phyloP scores from a whole-genome alignment of 2,797 vertebrate species.

The Holocentrus rufus region DNA sequence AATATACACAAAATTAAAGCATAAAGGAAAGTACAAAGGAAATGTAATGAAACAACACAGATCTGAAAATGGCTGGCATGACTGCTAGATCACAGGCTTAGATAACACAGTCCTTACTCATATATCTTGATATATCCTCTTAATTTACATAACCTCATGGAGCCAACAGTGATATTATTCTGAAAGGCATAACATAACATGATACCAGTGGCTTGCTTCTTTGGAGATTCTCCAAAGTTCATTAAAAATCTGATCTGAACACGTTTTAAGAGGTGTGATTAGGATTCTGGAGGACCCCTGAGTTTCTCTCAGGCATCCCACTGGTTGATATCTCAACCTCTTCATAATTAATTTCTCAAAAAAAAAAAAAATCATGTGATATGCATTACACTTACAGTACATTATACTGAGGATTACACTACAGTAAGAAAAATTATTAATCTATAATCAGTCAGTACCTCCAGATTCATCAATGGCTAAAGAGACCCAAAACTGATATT shows the following conservation, averaged over 20 bases:
- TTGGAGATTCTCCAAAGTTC: conserved; percentile 65
- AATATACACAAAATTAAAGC: too few species aligned
- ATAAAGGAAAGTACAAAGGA: not conserved
- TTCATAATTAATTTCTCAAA: conserved; percentile 74
- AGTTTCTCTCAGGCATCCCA: conserved; percentile 61
- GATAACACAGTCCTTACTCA: not conserved
- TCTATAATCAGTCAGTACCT: conserved; percentile 35
- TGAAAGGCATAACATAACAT: conserved; percentile 38
- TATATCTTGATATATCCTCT: conserved; percentile 13
- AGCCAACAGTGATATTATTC: conserved; percentile 30
- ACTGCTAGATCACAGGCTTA: not conserved
- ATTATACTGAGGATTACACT: conserved; percentile 53
- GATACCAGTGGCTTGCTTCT: conserved; percentile 51
- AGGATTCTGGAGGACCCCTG: conserved; percentile 65
- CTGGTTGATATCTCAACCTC: conserved; percentile 66
- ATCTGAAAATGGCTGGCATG: not conserved
- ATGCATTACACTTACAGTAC: conserved; percentile 65
- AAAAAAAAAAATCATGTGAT: conserved; percentile 39
- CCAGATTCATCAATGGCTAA: conserved; percentile 9
- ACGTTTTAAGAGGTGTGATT: conserved; percentile 73
- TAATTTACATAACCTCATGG: conserved; percentile 27
- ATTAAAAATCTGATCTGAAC: conserved; percentile 74
- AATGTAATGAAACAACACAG: conserved; percentile 11
- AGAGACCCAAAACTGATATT: not conserved
- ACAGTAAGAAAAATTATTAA: conserved; percentile 51